Evolutionary conservation across 2,888 invertebrate species (phyloP), one percentile per base, ranked within the genome.

Genomic region (Synanthedon myopaeformis): DNA sequence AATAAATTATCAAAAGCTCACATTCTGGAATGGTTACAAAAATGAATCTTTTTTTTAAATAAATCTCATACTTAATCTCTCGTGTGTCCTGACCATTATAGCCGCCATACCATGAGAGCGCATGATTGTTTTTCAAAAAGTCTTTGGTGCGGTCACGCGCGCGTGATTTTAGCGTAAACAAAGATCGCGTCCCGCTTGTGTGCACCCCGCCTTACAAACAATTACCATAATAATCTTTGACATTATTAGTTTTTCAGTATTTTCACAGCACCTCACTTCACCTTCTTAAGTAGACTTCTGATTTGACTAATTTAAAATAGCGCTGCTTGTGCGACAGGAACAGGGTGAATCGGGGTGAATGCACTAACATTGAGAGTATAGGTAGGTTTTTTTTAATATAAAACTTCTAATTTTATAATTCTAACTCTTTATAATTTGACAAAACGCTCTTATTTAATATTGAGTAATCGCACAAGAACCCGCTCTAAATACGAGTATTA

Each of bases 81-180:
- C 35, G 35, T 50, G 10, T 53, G 49, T 19, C 49, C 49, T 17
- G 10, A 1, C 17, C 49, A 49, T 49, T 23, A 49, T 14, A 17
- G 17, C 11, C 17, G 19, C 49, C 13, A 17, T 19, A 8, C 14
- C 49, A 14, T 49, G 49, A 35, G 41, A 12, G 53, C 57, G 61
- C 56, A 61, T 62, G 66, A 67, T 76, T 84, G 83, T 83, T 83
- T 79, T 77, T 73, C 67, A 74, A 81, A 76, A 69, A 74, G 65
- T 67, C 67, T 61, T 59, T 59, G 69, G 70, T 63, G 66, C 63
- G 70, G 83, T 78, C 80, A 79, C 70, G 81, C 80, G 84, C 76
- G 76, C 84, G 85, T 85, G 85, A 75, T 76, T 63, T 70, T 78
- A 79, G 70, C 67, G 78, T 82, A 85, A 85, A 85, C 85, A 82